Base-by-base conservation (phyloP, 35 echinoderm and acorn worm genomes). In the Hemicentrotus pulcherrimus region DNA sequence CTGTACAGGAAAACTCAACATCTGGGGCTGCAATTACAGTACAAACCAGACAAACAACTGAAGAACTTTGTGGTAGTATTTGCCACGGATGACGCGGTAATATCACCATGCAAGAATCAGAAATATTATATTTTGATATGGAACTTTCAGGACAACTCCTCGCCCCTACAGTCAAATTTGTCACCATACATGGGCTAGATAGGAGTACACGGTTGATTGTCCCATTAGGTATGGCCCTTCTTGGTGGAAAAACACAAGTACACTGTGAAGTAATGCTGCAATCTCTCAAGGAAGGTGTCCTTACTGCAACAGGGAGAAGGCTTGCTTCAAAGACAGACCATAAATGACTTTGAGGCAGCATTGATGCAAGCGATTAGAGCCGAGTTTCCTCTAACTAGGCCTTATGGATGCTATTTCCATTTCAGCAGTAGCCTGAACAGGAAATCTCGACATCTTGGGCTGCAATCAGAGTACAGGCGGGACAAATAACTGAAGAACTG, bases 121-220 rank as follows among this genome's bases (percentile, higher is more conserved):
- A 47, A 32, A 96, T 71, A 5, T 47, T 96, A 65, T 96, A 94
- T 94, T 94, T 96, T 24, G 95, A 96, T 95, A n/a, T n/a, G 94
- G 94, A 65, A 95, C 61, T 45, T 87, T 95, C 65, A 95, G 65
- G 33, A 95, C 94, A 14, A 47, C 90, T 94, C 91, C 95, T 32
- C 90, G 50, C 55, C 95, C 95, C 32, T 96, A 96, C 91, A 61
- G 91, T 28, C 95, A 96, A 46, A 94, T 94, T 32, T 59, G 94
- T 46, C 35, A 96, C 91, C 48, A 86, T 96, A 71, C 95, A 96
- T 96, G 95, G 95, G 90, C 46, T 94, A 28, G 94, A 94, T 50
- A 35, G 18, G 55, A 93, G 78, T 86, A 46, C 86, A 33, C 86
- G 5, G 18, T 78, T 24, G 52, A 55, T 95, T 95, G 11, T 96